Percentiles rank a stretch among this genome's conserved stretches.
Evolutionary conservation across 1,140 invertebrate species (phyloP).

Genomic region (Drosophila tani): DNA sequence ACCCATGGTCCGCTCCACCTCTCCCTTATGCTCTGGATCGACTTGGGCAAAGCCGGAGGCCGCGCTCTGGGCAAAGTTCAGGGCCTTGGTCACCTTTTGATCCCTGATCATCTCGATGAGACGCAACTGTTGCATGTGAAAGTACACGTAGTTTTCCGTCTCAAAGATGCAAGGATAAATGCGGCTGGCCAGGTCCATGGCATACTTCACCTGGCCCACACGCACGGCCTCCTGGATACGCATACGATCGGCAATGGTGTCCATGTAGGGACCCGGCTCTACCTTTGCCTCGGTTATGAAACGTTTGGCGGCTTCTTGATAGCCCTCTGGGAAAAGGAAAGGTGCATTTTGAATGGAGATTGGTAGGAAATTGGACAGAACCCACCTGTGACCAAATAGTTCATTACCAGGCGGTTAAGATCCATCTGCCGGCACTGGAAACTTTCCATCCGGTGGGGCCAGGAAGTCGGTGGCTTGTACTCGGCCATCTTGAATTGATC

Average conservation of each 20-base stretch:
- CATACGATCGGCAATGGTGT: conserved; percentile 32
- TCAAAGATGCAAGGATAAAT: conserved; percentile 54
- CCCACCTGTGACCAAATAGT: conserved; percentile 61
- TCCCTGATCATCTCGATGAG: conserved; percentile 59
- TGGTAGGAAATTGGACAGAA: neutral
- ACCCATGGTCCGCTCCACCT: conserved; percentile 95
- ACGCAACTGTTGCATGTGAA: conserved; percentile 70
- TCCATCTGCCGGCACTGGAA: conserved; percentile 58
- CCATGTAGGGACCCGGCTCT: conserved; percentile 11
- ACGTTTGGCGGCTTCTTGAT: conserved; percentile 53
- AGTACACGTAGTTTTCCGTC: conserved; percentile 68
- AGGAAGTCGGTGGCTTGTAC: conserved; percentile 14
- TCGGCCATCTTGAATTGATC: conserved; percentile 36
- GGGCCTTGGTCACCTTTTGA: conserved; percentile 22
- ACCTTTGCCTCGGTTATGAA: conserved; percentile 46
- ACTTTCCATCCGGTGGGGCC: conserved; percentile 63
- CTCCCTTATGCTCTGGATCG: conserved; percentile 58
- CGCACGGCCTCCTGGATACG: conserved; percentile 46
- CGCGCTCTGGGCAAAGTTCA: conserved; percentile 28
- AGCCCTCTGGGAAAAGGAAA: conserved; percentile 45
- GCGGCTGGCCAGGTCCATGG: conserved; percentile 64
- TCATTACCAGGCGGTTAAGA: conserved; percentile 61
- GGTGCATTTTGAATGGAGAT: too few relatives aligned
- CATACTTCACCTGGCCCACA: conserved; percentile 54
- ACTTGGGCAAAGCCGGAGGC: conserved; percentile 1